phyloP scores from a whole-genome alignment of 2,888 invertebrate genomes.

The Microchrysa polita region DNA sequence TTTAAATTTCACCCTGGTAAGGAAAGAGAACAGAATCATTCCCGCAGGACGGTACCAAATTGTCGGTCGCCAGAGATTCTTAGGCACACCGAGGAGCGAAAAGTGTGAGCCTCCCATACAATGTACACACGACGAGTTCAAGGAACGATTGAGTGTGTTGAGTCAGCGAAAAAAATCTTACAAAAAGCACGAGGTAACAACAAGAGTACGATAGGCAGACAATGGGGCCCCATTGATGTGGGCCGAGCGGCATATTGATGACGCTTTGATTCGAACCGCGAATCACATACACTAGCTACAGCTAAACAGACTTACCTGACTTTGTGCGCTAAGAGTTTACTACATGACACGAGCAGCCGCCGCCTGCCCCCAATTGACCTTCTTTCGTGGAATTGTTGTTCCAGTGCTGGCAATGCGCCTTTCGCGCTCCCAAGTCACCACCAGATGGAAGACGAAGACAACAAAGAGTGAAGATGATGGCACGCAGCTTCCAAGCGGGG shows the following conservation, averaged over 20 bases:
- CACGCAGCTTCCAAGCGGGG: conserved; percentile 18
- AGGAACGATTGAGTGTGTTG: too few relatives aligned
- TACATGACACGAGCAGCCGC: conserved; percentile 41
- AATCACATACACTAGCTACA: too few relatives aligned
- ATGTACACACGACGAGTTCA: too few relatives aligned
- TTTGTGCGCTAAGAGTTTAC: conserved; percentile 25
- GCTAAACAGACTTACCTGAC: conserved; percentile 23
- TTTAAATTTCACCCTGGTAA: too few relatives aligned
- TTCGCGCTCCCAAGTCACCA: conserved; percentile 5
- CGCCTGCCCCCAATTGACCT: conserved; percentile 38
- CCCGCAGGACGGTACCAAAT: too few relatives aligned
- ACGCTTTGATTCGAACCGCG: background rate
- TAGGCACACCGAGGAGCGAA: too few relatives aligned
- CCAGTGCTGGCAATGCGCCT: conserved; percentile 33
- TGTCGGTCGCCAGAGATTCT: too few relatives aligned
- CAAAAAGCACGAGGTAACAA: background rate
- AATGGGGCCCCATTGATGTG: background rate
- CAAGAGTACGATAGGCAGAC: too few relatives aligned
- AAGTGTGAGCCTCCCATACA: too few relatives aligned
- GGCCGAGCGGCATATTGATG: conserved; percentile 4
- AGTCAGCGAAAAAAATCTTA: too few relatives aligned
- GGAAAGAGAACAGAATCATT: too few relatives aligned
- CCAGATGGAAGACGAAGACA: background rate
- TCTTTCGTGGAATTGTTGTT: conserved; percentile 27
- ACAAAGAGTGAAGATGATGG: background rate